These are phyloP conservation scores for Allochrocebus solatus DNA, from an alignment of 2,797 vertebrate genomes.

Conservation along the genomic window DNA sequence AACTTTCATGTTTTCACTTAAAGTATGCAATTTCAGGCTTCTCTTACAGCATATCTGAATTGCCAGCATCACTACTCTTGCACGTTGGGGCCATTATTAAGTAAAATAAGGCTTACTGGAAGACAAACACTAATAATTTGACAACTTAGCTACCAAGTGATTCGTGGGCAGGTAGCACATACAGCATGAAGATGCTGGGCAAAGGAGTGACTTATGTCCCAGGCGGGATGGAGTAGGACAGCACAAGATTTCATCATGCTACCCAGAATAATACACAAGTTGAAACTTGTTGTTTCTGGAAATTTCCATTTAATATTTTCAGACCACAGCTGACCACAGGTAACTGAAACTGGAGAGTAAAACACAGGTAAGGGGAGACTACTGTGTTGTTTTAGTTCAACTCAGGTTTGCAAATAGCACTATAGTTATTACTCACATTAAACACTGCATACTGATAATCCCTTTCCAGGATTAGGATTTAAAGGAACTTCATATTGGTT, in stretches of 20 bases:
- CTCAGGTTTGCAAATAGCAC: not conserved
- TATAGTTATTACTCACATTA: not conserved
- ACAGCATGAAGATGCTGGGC: not conserved
- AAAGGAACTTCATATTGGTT: not conserved
- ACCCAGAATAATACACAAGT: not conserved
- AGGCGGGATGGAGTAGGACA: not conserved
- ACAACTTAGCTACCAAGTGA: not conserved
- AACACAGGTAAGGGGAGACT: not conserved
- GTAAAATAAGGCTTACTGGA: not conserved
- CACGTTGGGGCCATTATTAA: not conserved
- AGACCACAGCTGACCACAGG: not conserved
- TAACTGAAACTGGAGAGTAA: not conserved
- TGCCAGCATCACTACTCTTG: not conserved
- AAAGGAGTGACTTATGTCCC: not conserved
- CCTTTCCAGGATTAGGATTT: not conserved
- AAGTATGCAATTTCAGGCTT: not conserved
- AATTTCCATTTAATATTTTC: not conserved
- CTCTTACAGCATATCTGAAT: not conserved
- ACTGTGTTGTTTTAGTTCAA: not conserved
- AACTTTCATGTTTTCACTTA: not conserved
- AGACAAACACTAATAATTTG: not conserved
- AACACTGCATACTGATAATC: not conserved
- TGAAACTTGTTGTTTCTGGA: not conserved
- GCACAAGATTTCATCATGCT: not conserved
- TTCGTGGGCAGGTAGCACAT: not conserved